Evolutionary conservation across 1,140 invertebrate species (phyloP), one percentile per base, ranked within the genome.

Genomic region (Aphelenchoides avenae): DNA sequence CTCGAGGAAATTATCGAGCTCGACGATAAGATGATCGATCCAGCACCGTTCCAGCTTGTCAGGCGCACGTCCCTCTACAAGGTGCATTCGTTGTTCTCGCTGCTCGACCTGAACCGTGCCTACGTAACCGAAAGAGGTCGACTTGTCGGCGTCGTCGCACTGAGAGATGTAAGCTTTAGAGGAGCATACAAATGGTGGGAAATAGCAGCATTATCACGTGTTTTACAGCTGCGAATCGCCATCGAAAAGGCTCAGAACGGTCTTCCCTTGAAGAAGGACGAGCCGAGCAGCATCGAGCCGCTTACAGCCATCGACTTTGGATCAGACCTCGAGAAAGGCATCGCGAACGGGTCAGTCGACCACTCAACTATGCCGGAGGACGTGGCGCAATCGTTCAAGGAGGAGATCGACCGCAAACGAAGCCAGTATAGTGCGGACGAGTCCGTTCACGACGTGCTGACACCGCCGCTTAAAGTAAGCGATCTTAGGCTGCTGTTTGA

Each of bases 21-120:
- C 78, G 85, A 84, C 42, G 83, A 85, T 18, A 89, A 87, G 71
- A 87, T 90, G 68, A 92, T 97, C 57, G 94, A 97, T 79, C 91
- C 92, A 2, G 90, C 93, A 11, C 94, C 94, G n/a, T 97, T 97
- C 79, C 93, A 97, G 77, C 82, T 97, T 0, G 92, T 97, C 1
- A 89, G 93, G 73, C 85, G 88, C 68, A 96, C 93, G 1, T 94
- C 91, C 0, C 80, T 98, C 27, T 84, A 95, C 50, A 96, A 84
- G 82, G 91, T 95, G 2, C 93, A 98, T 80, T 95, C 92, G 7
- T 80, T 98, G 5, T 98, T 98, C 79, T 95, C 90, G 2, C 88
- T 97, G 83, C 84, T 98, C 37, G 91, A 91, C 27, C 86, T 98
- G 3, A 92, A 90, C 80, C 87, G 91, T 72, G 91, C 94, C 1